These are phyloP conservation scores for Pseudolycoriella hygida DNA, from an alignment of 2,888 invertebrate genomes.

Conservation along the genomic window DNA sequence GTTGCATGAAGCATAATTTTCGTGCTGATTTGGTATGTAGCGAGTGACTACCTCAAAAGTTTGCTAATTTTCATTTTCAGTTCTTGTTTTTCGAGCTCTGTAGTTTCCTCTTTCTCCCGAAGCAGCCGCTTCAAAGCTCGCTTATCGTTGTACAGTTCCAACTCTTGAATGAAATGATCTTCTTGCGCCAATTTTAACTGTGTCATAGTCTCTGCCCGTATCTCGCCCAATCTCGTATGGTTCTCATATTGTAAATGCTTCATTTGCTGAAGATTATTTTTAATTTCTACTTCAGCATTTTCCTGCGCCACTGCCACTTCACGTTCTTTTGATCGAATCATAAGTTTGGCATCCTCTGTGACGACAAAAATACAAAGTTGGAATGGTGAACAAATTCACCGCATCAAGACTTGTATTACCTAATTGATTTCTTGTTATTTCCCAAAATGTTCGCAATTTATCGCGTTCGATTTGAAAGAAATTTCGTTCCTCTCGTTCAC, in stretches of 20 bases:
- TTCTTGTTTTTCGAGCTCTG: constrained; percentile 24
- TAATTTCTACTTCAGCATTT: constrained; percentile 71
- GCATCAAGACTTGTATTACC: constrained; percentile 37
- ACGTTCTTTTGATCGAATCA: constrained; percentile 52
- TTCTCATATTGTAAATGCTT: constrained; percentile 88
- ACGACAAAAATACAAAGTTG: background rate
- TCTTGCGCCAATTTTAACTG: constrained; percentile 71
- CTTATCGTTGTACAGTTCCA: constrained; percentile 45
- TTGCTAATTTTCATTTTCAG: constrained; percentile 23
- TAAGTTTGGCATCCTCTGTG: constrained; percentile 29
- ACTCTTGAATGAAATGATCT: constrained; percentile 58
- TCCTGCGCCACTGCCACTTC: constrained; percentile 79
- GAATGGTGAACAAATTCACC: background rate
- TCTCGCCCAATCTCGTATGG: constrained; percentile 64
- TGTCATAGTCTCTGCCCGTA: constrained; percentile 68
- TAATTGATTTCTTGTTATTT: constrained; percentile 76
- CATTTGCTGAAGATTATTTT: constrained; percentile 81
- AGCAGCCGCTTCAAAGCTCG: constrained; percentile 33
- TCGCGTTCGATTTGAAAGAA: constrained; percentile 91
- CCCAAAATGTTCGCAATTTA: constrained; percentile 89
- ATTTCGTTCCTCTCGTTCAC: constrained; percentile 88
- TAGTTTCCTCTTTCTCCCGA: constrained; percentile 31
- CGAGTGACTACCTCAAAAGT: constrained; percentile 16
- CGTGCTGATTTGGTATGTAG: no score
- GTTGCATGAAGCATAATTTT: no score